Evolutionary conservation across 2,797 vertebrate genomes (phyloP), one percentile per base, ranked within the genome.

Genomic region (Molossus alvarezi): DNA sequence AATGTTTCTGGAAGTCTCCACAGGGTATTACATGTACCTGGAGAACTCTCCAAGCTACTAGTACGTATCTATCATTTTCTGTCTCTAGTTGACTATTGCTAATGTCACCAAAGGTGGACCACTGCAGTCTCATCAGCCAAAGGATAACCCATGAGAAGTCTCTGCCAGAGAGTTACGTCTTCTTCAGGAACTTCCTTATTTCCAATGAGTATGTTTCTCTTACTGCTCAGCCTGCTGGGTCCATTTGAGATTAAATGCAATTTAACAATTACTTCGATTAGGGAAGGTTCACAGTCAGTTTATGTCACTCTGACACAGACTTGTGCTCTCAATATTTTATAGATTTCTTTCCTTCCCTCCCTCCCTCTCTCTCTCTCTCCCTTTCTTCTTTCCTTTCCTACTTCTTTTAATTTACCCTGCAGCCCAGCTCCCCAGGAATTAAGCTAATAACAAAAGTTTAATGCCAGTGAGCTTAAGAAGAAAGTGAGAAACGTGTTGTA

Each of bases 401-500:
- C 20, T 79, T 33, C 33, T 10, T 80, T 86, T 18, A 29, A 60
- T 5, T 77, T 33, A 77, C 33, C 53, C 65, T 75, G 33, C 1
- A 64, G 62, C 48, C 71, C 9, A 23, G 71, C 55, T 90, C 29
- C 13, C 6, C 60, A 76, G 21, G 33, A 82, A 94, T 64, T 82
- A 91, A 82, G 62, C n/a, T 82, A 82, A 75, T 64, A 87, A 64
- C n/a, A 29, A 83, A 82, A 83, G 83, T 64, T 8, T 8, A 83
- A 91, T 2, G 27, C 29, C 29, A 88, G 25, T n/a, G 33, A 81
- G 9, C 37, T 57, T 82, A 76, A 29, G 45, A 10, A 87, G 21
- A 93, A 67, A 75, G 69, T 69, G 33, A 81, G 45, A 53, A 75
- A 64, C 14, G 65, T 72, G 75, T 15, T 69, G n/a, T 81, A 48